Percentiles rank a stretch among this genome's conserved stretches.
Evolutionary conservation across 2,113 vertebrate genomes (phyloP).

Genomic region (Brachypteracias leptosomus): DNA sequence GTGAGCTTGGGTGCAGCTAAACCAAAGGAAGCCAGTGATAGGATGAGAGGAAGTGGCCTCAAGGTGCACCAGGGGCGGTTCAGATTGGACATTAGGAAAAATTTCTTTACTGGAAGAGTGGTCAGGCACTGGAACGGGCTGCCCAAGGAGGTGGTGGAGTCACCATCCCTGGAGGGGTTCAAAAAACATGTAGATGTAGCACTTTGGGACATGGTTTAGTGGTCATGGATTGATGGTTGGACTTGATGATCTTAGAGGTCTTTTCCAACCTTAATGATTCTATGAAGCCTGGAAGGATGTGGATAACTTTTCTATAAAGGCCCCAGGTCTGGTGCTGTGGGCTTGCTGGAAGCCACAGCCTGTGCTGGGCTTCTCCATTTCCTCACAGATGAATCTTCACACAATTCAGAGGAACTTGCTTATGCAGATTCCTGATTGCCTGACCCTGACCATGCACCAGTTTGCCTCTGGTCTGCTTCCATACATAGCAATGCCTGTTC

Average conservation of each 20-base stretch:
- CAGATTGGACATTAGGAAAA: too few species aligned
- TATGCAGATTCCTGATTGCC: neutral
- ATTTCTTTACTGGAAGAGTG: too few species aligned
- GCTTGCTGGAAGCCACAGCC: neutral
- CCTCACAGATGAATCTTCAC: neutral
- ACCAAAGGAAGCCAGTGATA: neutral
- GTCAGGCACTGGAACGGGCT: too few species aligned
- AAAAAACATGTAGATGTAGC: too few species aligned
- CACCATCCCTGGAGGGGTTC: too few species aligned
- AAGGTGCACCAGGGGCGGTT: too few species aligned
- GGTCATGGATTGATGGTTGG: too few species aligned
- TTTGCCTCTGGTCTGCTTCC: neutral
- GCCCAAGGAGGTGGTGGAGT: too few species aligned
- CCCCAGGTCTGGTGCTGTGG: neutral
- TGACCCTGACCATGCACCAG: accelerated
- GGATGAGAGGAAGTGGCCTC: too few species aligned
- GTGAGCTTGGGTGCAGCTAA: neutral
- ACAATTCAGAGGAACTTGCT: neutral
- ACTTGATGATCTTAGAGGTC: too few species aligned
- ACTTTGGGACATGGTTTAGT: too few species aligned
- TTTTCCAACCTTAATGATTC: too few species aligned
- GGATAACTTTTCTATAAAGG: neutral
- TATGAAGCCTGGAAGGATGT: neutral
- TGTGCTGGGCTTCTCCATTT: neutral
- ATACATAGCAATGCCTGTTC: neutral